Evolutionary conservation across 37 sponge, comb jelly and placozoan species (phyloP).

Genomic region (Dysidea cf. avara): DNA sequence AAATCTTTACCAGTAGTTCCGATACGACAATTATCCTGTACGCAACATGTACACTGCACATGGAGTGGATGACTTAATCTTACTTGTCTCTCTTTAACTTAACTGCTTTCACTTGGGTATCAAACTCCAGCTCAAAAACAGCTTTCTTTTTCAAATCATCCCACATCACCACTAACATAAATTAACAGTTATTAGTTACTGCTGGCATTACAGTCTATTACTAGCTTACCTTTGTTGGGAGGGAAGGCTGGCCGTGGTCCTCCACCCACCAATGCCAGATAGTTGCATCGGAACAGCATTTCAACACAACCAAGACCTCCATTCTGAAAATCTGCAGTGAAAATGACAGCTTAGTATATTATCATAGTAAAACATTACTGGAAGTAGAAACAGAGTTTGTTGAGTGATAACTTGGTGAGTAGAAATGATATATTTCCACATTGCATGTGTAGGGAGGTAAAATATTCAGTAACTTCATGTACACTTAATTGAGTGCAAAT

Average conservation of each 20-base stretch:
- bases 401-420: too few relatives aligned
- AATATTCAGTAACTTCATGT: too few relatives aligned
- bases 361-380: too few relatives aligned
- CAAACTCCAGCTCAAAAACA: slow-evolving; percentile 81
- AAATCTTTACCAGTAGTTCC: slow-evolving; percentile 59
- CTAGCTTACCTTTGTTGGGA: slow-evolving; percentile 74
- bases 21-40: slow-evolving; percentile 80
- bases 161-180: slow-evolving; percentile 84
- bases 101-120: slow-evolving; percentile 75
- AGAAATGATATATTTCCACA: too few relatives aligned
- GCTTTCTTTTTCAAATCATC: slow-evolving; percentile 89
- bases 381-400: too few relatives aligned
- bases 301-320: slow-evolving; percentile 90
- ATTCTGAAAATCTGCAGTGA: slow-evolving; percentile 67
- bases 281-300: slow-evolving; percentile 95
- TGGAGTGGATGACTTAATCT: background rate
- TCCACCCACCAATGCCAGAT: slow-evolving; percentile 94
- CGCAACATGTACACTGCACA: background rate
- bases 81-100: slow-evolving; percentile 86
- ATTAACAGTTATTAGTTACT: too few relatives aligned
- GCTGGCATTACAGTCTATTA: background rate
- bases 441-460: too few relatives aligned
- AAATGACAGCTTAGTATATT: too few relatives aligned
- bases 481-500: too few relatives aligned
- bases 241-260: slow-evolving; percentile 81